Conservation (phyloP, 2,797 vertebrate genomes). For the Eurystomus glaucurus region DNA sequence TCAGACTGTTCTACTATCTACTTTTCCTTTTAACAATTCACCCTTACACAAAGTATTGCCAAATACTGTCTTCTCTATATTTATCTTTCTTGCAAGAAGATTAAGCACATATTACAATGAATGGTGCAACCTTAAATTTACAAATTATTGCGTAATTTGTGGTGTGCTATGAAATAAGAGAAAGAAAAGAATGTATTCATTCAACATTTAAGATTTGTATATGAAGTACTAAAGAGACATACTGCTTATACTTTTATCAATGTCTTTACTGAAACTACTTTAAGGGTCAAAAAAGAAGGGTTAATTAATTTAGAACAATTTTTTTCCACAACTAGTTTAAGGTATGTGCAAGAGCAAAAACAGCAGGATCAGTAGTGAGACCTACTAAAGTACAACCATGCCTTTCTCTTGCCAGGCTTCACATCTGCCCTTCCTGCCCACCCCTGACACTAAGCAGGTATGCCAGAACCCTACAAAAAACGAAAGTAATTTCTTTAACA, state of each 20-base stretch:
- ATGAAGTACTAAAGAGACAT: not conserved
- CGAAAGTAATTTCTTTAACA: not conserved
- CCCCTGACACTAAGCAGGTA: conserved; percentile 10
- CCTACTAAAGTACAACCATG: not conserved
- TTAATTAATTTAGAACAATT: not conserved
- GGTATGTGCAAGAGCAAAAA: not conserved
- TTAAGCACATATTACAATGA: not conserved
- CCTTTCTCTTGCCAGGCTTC: not conserved
- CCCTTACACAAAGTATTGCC: not conserved
- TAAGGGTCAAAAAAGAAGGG: not conserved
- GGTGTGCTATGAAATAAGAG: not conserved
- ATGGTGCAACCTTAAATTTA: not conserved
- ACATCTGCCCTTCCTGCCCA: not conserved
- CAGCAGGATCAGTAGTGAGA: not conserved
- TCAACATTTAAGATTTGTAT: not conserved
- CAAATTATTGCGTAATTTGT: not conserved
- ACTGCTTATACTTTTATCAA: not conserved
- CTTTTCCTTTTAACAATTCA: not conserved
- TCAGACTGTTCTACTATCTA: not conserved
- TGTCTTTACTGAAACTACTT: not conserved
- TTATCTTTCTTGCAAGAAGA: not conserved
- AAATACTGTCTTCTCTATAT: not conserved
- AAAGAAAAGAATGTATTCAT: not conserved
- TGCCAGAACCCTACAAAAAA: not conserved
- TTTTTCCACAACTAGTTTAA: not conserved